Conservation (phyloP, 2,797 vertebrate genomes). For the Oceanodroma leucorhoa region DNA sequence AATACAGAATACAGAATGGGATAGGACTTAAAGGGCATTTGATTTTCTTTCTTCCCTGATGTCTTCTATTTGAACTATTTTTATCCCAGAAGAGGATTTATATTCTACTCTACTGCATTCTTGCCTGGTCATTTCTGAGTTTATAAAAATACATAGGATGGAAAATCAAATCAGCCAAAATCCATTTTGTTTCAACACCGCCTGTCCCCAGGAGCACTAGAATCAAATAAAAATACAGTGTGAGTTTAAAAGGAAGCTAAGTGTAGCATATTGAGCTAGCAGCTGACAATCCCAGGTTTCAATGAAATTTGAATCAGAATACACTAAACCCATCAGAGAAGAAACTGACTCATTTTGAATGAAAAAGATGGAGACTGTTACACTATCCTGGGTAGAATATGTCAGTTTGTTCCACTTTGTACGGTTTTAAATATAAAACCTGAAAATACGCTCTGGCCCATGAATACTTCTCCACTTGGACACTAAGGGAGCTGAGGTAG, state of each 20-base stretch:
- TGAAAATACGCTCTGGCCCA: background rate
- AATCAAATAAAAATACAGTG: conserved; percentile 60
- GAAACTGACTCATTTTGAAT: background rate
- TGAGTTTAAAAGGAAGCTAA: conserved; percentile 52
- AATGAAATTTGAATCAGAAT: background rate
- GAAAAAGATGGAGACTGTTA: background rate
- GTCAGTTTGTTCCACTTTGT: background rate
- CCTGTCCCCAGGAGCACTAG: conserved; percentile 26
- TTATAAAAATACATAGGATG: conserved; percentile 65
- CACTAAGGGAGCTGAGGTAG: background rate
- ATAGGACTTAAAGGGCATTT: conserved; percentile 7
- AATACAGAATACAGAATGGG: conserved; percentile 30
- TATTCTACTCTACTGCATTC: conserved; percentile 43
- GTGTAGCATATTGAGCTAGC: conserved; percentile 18
- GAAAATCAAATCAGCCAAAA: conserved; percentile 69
- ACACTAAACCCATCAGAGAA: background rate
- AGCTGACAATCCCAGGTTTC: background rate
- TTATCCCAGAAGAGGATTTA: conserved; percentile 51
- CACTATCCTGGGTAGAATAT: background rate
- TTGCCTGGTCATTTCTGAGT: conserved; percentile 48
- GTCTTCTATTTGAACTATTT: conserved; percentile 54
- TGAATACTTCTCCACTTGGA: background rate
- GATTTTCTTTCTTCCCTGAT: background rate
- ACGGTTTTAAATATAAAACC: background rate
- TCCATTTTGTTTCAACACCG: conserved; percentile 60